A percentile compares a stretch with the other conserved stretches of the same genome.
Evolutionary conservation across 2,113 vertebrate genomes (phyloP).

Genomic region (Saiga tatarica): DNA sequence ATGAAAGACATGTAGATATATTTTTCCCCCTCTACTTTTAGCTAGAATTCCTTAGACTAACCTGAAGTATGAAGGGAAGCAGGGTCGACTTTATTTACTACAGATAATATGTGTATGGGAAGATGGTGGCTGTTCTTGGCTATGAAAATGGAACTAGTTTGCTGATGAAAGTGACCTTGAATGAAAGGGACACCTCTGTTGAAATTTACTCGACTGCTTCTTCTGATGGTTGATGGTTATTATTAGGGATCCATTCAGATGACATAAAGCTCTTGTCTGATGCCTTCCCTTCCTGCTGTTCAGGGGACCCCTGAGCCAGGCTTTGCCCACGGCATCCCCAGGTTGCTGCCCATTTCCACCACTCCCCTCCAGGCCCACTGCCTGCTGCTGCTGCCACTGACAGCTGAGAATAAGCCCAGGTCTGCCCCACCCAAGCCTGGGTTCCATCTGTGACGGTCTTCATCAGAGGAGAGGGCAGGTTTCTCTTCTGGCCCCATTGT

Average conservation of each 20-base stretch:
- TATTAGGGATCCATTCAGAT: too few relatives aligned
- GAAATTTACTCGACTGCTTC: rapidly evolving
- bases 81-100: background rate
- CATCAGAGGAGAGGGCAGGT: background rate
- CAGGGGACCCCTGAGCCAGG: background rate
- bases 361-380: background rate
- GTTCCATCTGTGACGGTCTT: rapidly evolving
- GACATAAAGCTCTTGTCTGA: background rate
- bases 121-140: background rate
- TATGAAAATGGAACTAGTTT: background rate
- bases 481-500: background rate
- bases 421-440: background rate
- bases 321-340: rapidly evolving
- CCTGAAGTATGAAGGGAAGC: background rate
- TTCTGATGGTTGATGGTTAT: background rate
- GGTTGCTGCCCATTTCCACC: rapidly evolving
- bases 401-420: background rate
- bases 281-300: background rate
- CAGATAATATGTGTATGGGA: background rate
- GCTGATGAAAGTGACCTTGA: background rate
- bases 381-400: rapidly evolving
- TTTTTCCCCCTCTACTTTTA: background rate
- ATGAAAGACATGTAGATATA: rapidly evolving
- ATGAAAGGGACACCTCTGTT: background rate
- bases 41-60: background rate